Evolutionary conservation across 2,113 vertebrate species (phyloP).

Genomic region (Siniperca chuatsi): DNA sequence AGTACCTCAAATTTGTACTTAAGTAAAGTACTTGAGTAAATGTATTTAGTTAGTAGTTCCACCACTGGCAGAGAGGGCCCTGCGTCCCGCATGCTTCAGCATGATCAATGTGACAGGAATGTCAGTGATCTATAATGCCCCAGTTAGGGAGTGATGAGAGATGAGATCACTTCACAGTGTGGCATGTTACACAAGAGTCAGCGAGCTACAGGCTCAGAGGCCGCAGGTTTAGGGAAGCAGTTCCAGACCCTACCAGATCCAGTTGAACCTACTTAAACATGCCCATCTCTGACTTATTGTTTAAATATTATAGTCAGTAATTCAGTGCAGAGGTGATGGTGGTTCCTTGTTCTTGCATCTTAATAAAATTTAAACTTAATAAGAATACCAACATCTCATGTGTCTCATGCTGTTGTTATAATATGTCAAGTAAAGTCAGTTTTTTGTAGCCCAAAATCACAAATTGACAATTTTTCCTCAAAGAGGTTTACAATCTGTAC

Average conservation of each 20-base stretch:
- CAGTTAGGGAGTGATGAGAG: conserved; percentile 36
- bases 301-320: neutral
- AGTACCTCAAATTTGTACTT: no score
- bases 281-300: neutral
- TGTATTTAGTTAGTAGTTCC: no score
- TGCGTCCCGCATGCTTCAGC: neutral
- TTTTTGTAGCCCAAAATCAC: neutral
- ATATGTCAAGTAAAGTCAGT: neutral
- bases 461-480: neutral
- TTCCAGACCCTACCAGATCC: neutral
- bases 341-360: neutral
- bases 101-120: conserved; percentile 38
- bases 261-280: neutral
- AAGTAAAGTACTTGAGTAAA: no score
- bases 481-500: neutral
- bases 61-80: neutral
- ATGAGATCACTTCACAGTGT: conserved; percentile 36
- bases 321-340: neutral
- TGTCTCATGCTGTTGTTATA: neutral
- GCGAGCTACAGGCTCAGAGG: neutral
- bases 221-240: neutral
- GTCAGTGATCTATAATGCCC: conserved; percentile 8
- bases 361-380: neutral
- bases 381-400: neutral
- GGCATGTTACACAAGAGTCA: conserved; percentile 12